Conservation (phyloP, 2,888 invertebrate species). For the Erebia epiphron region DNA sequence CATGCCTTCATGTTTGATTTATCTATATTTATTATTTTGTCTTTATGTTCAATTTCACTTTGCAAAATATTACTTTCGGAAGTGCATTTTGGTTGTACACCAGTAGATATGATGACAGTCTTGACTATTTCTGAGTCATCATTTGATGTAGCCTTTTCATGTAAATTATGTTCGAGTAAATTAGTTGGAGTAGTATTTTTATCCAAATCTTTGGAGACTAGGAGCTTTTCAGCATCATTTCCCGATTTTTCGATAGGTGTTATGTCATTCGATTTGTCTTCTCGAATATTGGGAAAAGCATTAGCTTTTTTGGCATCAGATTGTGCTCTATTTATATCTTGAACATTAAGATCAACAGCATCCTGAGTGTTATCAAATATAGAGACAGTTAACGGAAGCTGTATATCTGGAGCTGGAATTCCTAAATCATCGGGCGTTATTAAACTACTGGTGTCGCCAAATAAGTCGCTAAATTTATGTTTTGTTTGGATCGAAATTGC, state of each 20-base stretch:
- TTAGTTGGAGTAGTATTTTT: neutral
- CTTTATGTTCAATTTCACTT: constrained; percentile 9
- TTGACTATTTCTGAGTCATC: constrained; percentile 51
- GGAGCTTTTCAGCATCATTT: constrained; percentile 9
- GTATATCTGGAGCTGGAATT: constrained; percentile 43
- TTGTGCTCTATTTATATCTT: constrained; percentile 35
- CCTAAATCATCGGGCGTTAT: constrained; percentile 74
- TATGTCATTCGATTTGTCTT: constrained; percentile 21
- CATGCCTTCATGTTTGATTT: constrained; percentile 16
- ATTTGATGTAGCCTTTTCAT: constrained; percentile 29
- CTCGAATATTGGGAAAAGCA: constrained; percentile 36
- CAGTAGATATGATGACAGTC: constrained; percentile 64
- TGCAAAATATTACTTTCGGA: constrained; percentile 17
- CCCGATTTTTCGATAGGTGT: constrained; percentile 23
- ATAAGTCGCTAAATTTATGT: constrained; percentile 65
- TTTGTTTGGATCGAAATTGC: constrained; percentile 33
- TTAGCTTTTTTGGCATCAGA: constrained; percentile 14
- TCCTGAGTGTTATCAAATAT: constrained; percentile 68
- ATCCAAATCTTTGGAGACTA: constrained; percentile 6
- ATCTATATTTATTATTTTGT: neutral
- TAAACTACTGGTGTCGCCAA: constrained; percentile 72
- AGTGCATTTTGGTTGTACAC: constrained; percentile 51
- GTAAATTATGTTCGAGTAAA: constrained; percentile 12
- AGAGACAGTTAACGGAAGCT: constrained; percentile 41
- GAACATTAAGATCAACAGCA: constrained; percentile 52